Evolutionary conservation across 2,113 vertebrate genomes (phyloP).

Genomic region (Cololabis saira): DNA sequence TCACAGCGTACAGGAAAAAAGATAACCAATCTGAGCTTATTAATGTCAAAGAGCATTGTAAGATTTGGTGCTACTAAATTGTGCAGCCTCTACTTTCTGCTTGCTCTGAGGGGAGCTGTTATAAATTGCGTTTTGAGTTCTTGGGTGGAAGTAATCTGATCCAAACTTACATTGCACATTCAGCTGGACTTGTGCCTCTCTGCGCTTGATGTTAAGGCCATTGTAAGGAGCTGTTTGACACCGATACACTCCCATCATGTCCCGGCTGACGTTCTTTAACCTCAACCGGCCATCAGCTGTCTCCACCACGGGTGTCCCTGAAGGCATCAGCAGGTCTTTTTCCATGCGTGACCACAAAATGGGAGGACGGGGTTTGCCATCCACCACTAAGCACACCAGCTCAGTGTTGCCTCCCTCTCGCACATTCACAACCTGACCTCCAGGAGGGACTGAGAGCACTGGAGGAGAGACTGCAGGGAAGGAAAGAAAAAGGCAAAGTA

Average conservation of each 20-base stretch:
- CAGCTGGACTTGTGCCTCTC: slow-evolving; percentile 91
- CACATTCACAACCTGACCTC: slow-evolving; percentile 85
- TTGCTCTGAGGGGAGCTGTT: not conserved
- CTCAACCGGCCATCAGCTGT: slow-evolving; percentile 89
- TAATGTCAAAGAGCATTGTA: not conserved
- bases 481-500: not conserved
- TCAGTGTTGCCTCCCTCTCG: slow-evolving; percentile 89
- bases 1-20: not conserved
- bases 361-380: slow-evolving; percentile 94
- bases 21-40: not conserved
- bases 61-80: not conserved
- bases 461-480: slow-evolving; percentile 87
- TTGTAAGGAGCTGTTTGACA: slow-evolving; percentile 98
- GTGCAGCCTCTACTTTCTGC: not conserved
- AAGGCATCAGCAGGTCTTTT: slow-evolving; percentile 91
- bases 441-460: slow-evolving; percentile 88
- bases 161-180: slow-evolving; percentile 93
- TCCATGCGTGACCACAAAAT: slow-evolving; percentile 93
- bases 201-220: slow-evolving; percentile 94
- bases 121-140: too few species aligned
- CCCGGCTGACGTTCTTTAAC: slow-evolving; percentile 87
- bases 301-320: slow-evolving; percentile 83
- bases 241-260: slow-evolving; percentile 92
- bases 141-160: not conserved
- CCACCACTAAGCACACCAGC: slow-evolving; percentile 88